These are phyloP conservation scores for Vulpes vulpes DNA, from an alignment of 2,113 vertebrate species.

Conservation along the genomic window DNA sequence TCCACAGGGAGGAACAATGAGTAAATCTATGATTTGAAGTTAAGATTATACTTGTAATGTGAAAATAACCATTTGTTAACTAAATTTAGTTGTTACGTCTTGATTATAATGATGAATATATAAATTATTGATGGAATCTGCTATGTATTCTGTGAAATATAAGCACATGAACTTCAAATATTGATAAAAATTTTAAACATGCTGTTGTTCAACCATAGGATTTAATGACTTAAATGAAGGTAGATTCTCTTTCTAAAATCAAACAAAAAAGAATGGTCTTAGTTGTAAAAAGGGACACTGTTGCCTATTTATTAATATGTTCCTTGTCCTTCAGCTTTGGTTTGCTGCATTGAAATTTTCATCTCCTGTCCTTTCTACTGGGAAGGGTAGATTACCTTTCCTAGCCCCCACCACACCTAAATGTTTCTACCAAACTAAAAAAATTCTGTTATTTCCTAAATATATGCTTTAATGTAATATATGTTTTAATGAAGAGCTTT, in stretches of 20 bases:
- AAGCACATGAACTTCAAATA: neutral
- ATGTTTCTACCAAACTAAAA: conserved; percentile 6
- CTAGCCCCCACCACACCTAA: neutral
- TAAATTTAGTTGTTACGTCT: neutral
- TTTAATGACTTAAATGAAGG: conserved; percentile 42
- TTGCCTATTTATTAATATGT: conserved; percentile 18
- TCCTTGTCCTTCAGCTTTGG: neutral
- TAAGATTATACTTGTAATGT: neutral
- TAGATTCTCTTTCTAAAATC: conserved; percentile 24
- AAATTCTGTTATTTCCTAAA: neutral
- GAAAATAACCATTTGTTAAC: neutral
- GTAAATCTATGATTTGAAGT: conserved; percentile 19
- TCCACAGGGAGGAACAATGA: neutral
- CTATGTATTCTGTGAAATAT: neutral
- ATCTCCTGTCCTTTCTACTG: conserved; percentile 8
- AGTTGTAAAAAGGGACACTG: neutral
- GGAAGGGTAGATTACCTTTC: neutral
- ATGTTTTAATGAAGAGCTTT: neutral
- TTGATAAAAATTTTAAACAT: conserved; percentile 54
- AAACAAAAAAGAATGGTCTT: neutral
- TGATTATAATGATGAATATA: neutral
- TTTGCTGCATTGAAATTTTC: conserved; percentile 12
- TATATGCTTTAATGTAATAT: neutral
- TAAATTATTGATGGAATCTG: neutral
- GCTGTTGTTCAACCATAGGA: neutral